phyloP scores from a whole-genome alignment of 2,888 invertebrate genomes.

The Cyaniris semiargus region DNA sequence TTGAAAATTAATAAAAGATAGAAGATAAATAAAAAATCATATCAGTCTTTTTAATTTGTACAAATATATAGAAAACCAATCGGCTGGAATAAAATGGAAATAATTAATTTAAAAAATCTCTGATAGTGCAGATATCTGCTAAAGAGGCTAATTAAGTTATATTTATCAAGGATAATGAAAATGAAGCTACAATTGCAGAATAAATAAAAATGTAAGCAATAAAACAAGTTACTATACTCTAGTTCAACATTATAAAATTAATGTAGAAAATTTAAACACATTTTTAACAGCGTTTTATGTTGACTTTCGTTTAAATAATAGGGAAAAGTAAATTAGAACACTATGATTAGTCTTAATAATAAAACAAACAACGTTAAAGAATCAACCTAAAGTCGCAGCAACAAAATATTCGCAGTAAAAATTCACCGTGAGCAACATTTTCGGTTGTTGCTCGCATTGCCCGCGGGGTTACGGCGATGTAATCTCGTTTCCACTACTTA shows the following conservation, averaged over 20 bases:
- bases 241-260: no score
- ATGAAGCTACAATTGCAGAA: background rate
- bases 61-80: no score
- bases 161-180: background rate
- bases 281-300: no score
- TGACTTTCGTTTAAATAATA: no score
- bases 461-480: constrained; percentile 27
- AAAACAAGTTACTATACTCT: no score
- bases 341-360: no score
- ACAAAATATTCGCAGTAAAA: background rate
- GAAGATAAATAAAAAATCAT: no score
- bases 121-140: background rate
- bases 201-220: background rate
- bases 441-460: constrained; percentile 12
- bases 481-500: constrained; percentile 61
- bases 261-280: no score
- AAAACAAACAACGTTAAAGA: background rate
- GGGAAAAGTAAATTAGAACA: no score
- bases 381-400: background rate
- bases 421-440: background rate
- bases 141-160: background rate
- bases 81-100: no score
- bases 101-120: background rate
- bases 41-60: no score
- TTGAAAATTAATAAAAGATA: no score